Base-by-base conservation (phyloP, 2,888 invertebrate species). In the Lydus trimaculatus region DNA sequence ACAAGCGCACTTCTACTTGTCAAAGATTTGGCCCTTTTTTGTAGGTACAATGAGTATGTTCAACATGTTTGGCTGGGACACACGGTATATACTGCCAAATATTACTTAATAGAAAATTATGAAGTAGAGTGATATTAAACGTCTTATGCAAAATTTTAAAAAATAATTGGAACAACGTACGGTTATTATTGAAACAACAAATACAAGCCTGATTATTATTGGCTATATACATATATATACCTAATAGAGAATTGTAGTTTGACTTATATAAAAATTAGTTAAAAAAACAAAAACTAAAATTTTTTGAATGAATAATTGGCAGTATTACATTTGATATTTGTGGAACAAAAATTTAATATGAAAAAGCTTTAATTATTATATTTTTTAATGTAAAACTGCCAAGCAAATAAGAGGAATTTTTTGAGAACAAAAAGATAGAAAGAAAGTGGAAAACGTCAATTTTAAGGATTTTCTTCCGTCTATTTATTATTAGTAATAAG, bases 141-240 rank as follows among this genome's bases (percentile, higher is more conserved):
- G 85, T 85, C 85, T 86, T 86, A 86, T 85, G 85, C 85, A 78
- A 78, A n/a, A n/a, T n/a, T n/a, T n/a, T n/a, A n/a, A n/a, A n/a
- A n/a, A n/a, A n/a, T n/a, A 78, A 78, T 70, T 17, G 17, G 74
- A 79, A 80, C 75, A 76, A 72, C n/a, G n/a, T n/a, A n/a, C 67
- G 69, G 69, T 74, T 69, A 70, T 67, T 56, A 56, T n/a, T 25
- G 20, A 56, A 25, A 43, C 28, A 28, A 28, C 28, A 43, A 43
- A 63, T 58, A 64, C 66, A 61, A 66, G 48, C 63, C 62, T 63
- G 64, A 60, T 59, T 5, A 17, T 3, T 3, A 66, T 63, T 61
- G 25, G 39, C 2, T 52, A 43, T 66, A 70, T 28, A 28, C 28
- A 28, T 6, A 28, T 6, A 28, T 28, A 28, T 6, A 28, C 6